These are phyloP conservation scores for Drosophila asahinai DNA, from an alignment of 1,140 invertebrate genomes.

Conservation along the genomic window DNA sequence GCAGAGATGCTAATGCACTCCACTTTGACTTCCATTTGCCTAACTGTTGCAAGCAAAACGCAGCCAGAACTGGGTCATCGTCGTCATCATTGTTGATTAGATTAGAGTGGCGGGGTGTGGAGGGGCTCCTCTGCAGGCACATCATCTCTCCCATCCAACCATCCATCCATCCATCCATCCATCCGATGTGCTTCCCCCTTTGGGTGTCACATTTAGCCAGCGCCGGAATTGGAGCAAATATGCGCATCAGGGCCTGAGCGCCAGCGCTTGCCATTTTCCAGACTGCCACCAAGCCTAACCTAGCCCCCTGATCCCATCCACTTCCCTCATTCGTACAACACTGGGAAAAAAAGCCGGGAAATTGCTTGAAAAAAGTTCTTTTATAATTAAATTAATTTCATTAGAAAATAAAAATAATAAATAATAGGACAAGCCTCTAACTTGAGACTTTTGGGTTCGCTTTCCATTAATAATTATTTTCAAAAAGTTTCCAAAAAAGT, in stretches of 20 bases:
- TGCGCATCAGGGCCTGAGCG: constrained; percentile 55
- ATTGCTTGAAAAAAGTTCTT: too few species aligned
- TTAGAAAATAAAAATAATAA: too few species aligned
- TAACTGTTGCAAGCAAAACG: constrained; percentile 38
- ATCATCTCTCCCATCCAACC: background rate
- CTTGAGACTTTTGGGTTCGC: too few species aligned
- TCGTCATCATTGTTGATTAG: constrained; percentile 58
- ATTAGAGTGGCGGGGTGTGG: constrained; percentile 14
- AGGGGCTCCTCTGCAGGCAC: background rate
- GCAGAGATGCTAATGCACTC: constrained; percentile 49
- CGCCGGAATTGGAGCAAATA: constrained; percentile 74
- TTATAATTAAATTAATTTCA: background rate
- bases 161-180: background rate
- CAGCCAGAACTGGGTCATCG: constrained; percentile 65
- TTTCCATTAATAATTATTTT: too few species aligned
- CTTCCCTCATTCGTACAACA: constrained; percentile 1
- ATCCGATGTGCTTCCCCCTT: constrained; percentile 9
- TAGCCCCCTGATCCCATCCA: constrained; percentile 15
- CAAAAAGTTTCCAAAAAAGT: too few species aligned
- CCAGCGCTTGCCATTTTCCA: constrained; percentile 36
- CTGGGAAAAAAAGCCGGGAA: background rate
- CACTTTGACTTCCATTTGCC: constrained; percentile 44
- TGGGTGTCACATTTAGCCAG: constrained; percentile 72
- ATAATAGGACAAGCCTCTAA: too few species aligned
- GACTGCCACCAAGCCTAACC: constrained; percentile 12